Evolutionary conservation across 1,140 invertebrate species (phyloP).

Genomic region (Polypedilum vanderplanki): DNA sequence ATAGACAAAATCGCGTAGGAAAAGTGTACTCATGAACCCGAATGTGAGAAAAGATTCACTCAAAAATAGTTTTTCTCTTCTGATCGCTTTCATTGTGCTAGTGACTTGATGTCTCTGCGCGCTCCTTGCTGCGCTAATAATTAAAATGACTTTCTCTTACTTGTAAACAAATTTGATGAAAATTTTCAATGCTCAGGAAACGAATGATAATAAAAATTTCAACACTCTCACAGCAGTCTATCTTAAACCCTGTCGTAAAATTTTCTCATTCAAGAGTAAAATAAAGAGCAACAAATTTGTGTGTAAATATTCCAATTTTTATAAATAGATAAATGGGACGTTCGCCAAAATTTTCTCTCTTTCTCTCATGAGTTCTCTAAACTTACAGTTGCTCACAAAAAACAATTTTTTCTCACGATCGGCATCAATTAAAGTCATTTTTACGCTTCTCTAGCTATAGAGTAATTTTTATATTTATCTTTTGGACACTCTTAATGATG

Average conservation of each 20-base stretch:
- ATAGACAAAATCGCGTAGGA: slow-evolving; percentile 3
- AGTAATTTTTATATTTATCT: background rate
- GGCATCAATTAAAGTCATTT: background rate
- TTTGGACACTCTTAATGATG: background rate
- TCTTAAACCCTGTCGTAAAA: background rate
- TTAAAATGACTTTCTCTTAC: no score
- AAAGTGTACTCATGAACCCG: slow-evolving; percentile 7
- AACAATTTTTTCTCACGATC: background rate
- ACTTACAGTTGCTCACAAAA: background rate
- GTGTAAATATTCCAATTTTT: background rate
- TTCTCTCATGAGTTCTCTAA: slow-evolving; percentile 9
- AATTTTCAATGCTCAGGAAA: no score
- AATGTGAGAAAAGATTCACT: background rate
- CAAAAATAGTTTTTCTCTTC: slow-evolving; percentile 18
- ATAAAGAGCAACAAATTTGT: background rate
- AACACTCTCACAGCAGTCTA: background rate
- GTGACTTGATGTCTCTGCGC: background rate
- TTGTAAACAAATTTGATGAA: no score
- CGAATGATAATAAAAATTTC: background rate
- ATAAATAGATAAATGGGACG: slow-evolving; percentile 17
- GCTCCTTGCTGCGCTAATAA: no score
- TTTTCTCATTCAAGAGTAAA: background rate
- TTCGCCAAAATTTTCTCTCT: background rate
- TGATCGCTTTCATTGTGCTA: background rate
- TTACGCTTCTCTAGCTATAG: background rate